Evolutionary conservation across 2,888 invertebrate genomes (phyloP).

Genomic region (Lochmaea crataegi): DNA sequence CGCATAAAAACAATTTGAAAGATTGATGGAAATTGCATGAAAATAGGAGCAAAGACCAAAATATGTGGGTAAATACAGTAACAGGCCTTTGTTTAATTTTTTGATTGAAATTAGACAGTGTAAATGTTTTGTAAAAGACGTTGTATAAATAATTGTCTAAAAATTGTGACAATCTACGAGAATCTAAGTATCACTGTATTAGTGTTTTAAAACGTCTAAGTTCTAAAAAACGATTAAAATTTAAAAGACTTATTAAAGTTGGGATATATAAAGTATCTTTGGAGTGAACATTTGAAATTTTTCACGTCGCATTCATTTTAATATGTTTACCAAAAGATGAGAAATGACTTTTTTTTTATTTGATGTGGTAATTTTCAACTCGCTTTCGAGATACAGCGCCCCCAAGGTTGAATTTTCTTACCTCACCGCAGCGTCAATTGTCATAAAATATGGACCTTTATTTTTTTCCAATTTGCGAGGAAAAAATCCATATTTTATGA

Average conservation of each 20-base stretch:
- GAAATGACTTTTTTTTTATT: no score
- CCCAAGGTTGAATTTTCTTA: no score
- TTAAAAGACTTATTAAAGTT: slow-evolving; percentile 21
- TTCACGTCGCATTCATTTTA: no score
- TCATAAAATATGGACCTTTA: no score
- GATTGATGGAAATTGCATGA: no score
- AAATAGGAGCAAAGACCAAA: neutral
- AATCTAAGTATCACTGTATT: slow-evolving; percentile 14
- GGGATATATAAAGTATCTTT: slow-evolving; percentile 8
- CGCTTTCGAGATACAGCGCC: no score
- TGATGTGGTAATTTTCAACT: no score
- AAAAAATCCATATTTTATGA: no score
- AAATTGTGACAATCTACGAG: slow-evolving; percentile 1
- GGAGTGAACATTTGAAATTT: slow-evolving; percentile 5
- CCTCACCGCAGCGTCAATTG: no score
- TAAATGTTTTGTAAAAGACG: neutral
- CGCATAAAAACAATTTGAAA: no score
- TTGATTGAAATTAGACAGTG: neutral
- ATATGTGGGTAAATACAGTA: neutral
- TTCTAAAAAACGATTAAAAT: slow-evolving; percentile 15
- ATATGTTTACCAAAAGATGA: no score
- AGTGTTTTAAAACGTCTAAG: slow-evolving; percentile 26
- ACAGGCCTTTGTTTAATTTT: neutral
- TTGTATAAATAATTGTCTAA: neutral
- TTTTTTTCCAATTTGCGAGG: no score